These are phyloP conservation scores for Drosophila gunungcola DNA, from an alignment of 1,140 invertebrate species.

Conservation along the genomic window DNA sequence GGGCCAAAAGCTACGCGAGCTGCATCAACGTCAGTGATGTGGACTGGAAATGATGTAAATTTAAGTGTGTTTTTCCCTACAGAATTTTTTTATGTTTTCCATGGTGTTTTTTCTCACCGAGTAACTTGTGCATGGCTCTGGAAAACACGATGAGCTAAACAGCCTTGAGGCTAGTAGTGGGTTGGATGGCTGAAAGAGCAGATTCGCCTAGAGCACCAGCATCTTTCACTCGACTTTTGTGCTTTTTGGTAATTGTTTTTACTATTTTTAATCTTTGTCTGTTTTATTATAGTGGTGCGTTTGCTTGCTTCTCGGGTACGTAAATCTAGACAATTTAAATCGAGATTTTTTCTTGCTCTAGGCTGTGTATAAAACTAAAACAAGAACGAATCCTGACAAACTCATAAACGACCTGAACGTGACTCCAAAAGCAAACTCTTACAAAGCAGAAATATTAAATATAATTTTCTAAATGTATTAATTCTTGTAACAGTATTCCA, in stretches of 20 bases:
- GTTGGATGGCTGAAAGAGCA: conserved; percentile 26
- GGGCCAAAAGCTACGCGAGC: conserved; percentile 18
- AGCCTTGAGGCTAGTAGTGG: conserved; percentile 23
- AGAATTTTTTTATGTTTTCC: conserved; percentile 51
- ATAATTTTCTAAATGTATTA: background rate
- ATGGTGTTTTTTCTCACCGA: conserved; percentile 11
- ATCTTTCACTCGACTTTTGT: conserved; percentile 8
- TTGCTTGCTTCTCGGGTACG: conserved; percentile 2
- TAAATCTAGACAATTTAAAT: conserved; percentile 22
- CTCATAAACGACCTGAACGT: conserved; percentile 16
- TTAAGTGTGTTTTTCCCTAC: conserved; percentile 74
- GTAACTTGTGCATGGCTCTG: conserved; percentile 71
- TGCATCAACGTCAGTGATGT: conserved; percentile 43
- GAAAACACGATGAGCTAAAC: conserved; percentile 75
- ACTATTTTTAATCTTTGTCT: conserved; percentile 21
- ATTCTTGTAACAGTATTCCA: background rate
- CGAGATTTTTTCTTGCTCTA: conserved; percentile 5
- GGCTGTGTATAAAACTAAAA: conserved; percentile 9
- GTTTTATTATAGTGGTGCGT: conserved; percentile 9
- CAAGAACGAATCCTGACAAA: background rate
- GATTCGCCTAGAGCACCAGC: conserved; percentile 36
- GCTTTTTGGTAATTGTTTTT: conserved; percentile 38
- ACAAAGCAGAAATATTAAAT: background rate
- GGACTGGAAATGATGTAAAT: conserved; percentile 79
- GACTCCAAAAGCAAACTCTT: background rate